Evolutionary conservation across 1,140 invertebrate species (phyloP).

Genomic region (Panulirus ornatus): DNA sequence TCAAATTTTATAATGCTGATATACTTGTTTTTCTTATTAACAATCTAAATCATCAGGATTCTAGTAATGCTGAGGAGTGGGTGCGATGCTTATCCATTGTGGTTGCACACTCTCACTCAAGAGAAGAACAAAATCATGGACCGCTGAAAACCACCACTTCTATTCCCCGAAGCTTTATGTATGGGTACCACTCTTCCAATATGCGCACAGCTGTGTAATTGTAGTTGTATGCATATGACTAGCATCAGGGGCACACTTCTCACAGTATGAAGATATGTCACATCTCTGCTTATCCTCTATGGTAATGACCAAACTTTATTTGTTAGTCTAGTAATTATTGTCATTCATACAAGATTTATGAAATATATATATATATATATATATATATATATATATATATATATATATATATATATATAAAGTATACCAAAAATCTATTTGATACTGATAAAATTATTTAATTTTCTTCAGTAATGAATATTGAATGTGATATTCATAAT

Average conservation of each 20-base stretch:
- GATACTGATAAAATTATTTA: background rate
- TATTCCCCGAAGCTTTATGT: conserved; percentile 68
- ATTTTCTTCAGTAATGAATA: too few relatives aligned
- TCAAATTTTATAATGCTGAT: too few relatives aligned
- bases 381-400: too few relatives aligned
- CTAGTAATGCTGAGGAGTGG: conserved; percentile 97
- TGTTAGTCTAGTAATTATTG: background rate
- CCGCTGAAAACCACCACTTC: conserved; percentile 68
- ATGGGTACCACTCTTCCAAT: conserved; percentile 61
- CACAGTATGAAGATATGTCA: background rate
- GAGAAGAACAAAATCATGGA: conserved; percentile 62
- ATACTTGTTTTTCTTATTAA: too few relatives aligned
- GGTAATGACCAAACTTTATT: background rate
- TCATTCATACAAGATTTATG: background rate
- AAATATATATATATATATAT: conserved; percentile 17
- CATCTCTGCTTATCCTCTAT: background rate
- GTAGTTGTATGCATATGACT: background rate
- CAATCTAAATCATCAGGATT: conserved; percentile 80
- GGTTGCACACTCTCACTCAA: conserved; percentile 83
- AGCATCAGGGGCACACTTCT: background rate
- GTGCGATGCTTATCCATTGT: conserved; percentile 93
- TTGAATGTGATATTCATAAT: background rate
- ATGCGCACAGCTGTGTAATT: conserved; percentile 19
- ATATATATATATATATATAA: too few relatives aligned
- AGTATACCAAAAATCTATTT: background rate